Evolutionary conservation across 2,888 invertebrate species (phyloP), one percentile per base, ranked within the genome.

Genomic region (Ptychoptera contaminata): DNA sequence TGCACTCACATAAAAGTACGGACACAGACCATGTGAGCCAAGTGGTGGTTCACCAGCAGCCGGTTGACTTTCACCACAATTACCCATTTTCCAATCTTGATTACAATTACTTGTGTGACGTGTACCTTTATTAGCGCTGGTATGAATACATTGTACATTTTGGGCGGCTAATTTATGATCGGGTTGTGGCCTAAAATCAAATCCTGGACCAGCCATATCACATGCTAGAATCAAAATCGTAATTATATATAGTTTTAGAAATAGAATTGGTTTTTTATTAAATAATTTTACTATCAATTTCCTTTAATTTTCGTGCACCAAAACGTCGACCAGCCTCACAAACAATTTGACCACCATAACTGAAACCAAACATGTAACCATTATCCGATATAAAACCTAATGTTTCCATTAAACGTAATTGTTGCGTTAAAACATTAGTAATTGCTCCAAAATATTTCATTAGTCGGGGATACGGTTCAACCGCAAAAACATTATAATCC

Each of bases 121-220:
- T 2, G 64, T 61, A 15, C 63, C 63, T 43, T 62, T 63, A 37
- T 63, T 62, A 2, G 57, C 54, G 16, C 61, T 62, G 1, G 63
- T 56, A 39, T 64, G 63, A 43, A 62, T 62, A 32, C 64, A 64
- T 46, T 59, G 60, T 3, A 64, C 62, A 50, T 59, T 54, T 40
- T 58, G 54, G 1, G 62, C 63, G 1, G 63, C 57, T 14, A 52
- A 54, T 12, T 56, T 54, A 42, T 62, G 60, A 48, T 61, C 56
- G 2, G 51, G 43, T 31, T 47, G 44, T 29, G 43, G 44, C 45
- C 57, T 53, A 8, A 58, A 55, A 54, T 62, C 62, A 43, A 62
- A 62, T 3, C 63, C 63, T 1, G 63, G 63, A 2, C 64, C 63
- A 30, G 63, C 64, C 59, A 62, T 62, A 46, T 64, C 63, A 39